A percentile compares a stretch with the other conserved stretches of the same genome.
phyloP scores from a whole-genome alignment of 2,888 invertebrate genomes.

The Brachypterus glaber region DNA sequence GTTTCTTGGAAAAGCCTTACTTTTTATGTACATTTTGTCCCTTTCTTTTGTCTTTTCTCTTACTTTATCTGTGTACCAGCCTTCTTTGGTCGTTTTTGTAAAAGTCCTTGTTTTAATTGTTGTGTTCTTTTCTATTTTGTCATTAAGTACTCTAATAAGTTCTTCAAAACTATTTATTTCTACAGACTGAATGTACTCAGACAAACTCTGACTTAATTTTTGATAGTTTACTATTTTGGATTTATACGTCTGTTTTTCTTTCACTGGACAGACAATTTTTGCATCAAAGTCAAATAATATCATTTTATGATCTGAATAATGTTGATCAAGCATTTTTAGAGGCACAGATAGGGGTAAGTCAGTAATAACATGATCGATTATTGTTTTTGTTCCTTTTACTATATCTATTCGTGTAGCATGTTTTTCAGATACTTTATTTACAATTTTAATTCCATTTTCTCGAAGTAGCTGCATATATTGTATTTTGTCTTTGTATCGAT shows the following conservation, averaged over 20 bases:
- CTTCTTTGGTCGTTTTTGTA: slow-evolving; percentile 10
- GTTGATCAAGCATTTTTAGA: slow-evolving; percentile 6
- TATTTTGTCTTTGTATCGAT: slow-evolving; percentile 7
- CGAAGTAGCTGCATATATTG: slow-evolving; percentile 5
- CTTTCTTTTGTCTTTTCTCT: slow-evolving; percentile 7
- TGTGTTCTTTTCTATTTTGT: slow-evolving; percentile 2
- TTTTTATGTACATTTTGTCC: slow-evolving; percentile 7
- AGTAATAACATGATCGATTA: slow-evolving; percentile 11
- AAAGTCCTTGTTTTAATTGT: slow-evolving; percentile 5
- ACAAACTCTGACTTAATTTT: not conserved
- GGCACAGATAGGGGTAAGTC: slow-evolving; percentile 4
- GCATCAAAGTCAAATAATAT: not conserved
- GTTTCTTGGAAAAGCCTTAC: slow-evolving; percentile 6
- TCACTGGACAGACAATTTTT: not conserved
- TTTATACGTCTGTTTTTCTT: not conserved
- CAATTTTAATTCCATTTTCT: slow-evolving; percentile 9
- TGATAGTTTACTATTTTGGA: too few species aligned
- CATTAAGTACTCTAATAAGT: slow-evolving; percentile 6
- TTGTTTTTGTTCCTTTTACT: slow-evolving; percentile 7
- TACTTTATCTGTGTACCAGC: slow-evolving; percentile 8
- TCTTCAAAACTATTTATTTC: slow-evolving; percentile 1
- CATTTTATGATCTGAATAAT: slow-evolving; percentile 9
- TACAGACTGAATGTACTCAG: not conserved
- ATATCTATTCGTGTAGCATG: slow-evolving; percentile 8
- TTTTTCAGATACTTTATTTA: too few species aligned